Percentiles rank a stretch among this genome's conserved stretches.
phyloP scores from a whole-genome alignment of 2,113 vertebrate species.

The Acanthisitta chloris region DNA sequence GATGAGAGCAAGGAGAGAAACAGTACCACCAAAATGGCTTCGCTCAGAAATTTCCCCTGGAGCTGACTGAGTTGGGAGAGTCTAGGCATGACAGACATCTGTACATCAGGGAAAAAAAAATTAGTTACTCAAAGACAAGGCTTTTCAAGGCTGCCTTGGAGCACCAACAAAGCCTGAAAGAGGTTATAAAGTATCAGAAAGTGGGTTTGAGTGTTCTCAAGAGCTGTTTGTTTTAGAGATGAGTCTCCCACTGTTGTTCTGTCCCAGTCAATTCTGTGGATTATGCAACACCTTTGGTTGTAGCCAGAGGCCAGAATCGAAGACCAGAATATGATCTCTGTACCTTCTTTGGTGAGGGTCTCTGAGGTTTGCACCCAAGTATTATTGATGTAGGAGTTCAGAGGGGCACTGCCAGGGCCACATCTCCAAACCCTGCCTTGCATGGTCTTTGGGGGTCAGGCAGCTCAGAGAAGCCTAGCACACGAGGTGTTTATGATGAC shows the following conservation, averaged over 20 bases:
- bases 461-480: background rate
- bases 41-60: background rate
- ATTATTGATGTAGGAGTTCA: background rate
- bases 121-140: background rate
- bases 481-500: rapidly evolving
- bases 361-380: background rate
- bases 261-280: background rate
- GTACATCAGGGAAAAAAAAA: background rate
- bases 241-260: background rate
- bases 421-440: background rate
- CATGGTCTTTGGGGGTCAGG: rapidly evolving
- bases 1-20: background rate
- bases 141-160: background rate
- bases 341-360: background rate
- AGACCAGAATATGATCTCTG: background rate
- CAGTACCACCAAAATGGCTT: rapidly evolving
- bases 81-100: background rate
- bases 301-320: background rate
- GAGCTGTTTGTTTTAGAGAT: background rate
- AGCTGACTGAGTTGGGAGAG: background rate
- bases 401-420: background rate
- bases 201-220: background rate
- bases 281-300: background rate
- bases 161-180: background rate
- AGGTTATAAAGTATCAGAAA: background rate